Evolutionary conservation across 2,797 vertebrate genomes (phyloP).

Genomic region (Sphaeramia orbicularis): DNA sequence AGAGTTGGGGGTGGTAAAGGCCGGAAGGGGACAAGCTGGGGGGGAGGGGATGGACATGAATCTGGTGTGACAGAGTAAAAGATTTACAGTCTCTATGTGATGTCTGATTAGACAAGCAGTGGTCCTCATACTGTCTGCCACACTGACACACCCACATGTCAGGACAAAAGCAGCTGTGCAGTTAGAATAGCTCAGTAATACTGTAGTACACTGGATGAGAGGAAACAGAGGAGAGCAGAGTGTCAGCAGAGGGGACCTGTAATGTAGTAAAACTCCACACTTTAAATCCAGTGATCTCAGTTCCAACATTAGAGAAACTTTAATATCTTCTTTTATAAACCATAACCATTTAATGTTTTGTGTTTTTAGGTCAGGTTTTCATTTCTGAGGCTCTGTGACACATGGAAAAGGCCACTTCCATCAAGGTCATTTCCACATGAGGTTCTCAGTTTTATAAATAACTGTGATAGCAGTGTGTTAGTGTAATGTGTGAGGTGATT

Average conservation of each 20-base stretch:
- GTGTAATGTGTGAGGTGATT: conserved; percentile 28
- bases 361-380: conserved; percentile 15
- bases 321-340: neutral
- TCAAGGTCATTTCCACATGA: conserved; percentile 10
- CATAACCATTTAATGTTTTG: neutral
- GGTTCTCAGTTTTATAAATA: conserved; percentile 30
- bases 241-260: conserved; percentile 15
- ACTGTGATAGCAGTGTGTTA: conserved; percentile 33
- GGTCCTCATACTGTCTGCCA: conserved; percentile 8
- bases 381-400: conserved; percentile 4
- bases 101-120: conserved; percentile 46
- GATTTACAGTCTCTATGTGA: conserved; percentile 45
- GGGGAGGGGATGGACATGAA: conserved; percentile 32
- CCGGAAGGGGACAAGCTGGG: conserved; percentile 17
- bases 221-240: conserved; percentile 8
- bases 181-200: conserved; percentile 27
- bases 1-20: conserved; percentile 35
- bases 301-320: conserved; percentile 32
- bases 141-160: conserved; percentile 12
- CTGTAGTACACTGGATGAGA: neutral
- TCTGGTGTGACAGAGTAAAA: conserved; percentile 25
- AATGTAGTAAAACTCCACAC: conserved; percentile 50
- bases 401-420: neutral
- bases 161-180: conserved; percentile 28
- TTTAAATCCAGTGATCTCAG: conserved; percentile 58